phyloP scores from a whole-genome alignment of 2,888 invertebrate species.

The Cheilosia scutellata region DNA sequence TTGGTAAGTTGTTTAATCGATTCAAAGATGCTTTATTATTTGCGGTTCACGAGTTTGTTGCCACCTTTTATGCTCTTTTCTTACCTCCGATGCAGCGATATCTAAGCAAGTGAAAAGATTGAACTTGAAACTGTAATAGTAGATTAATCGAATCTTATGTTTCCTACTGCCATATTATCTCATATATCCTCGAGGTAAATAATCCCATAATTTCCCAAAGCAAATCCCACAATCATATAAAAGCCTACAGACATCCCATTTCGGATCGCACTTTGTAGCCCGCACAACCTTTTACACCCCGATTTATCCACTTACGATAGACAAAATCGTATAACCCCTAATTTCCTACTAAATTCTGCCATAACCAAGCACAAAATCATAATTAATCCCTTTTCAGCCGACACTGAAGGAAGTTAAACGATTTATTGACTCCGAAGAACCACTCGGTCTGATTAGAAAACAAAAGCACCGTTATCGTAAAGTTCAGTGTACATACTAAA shows the following conservation, averaged over 20 bases:
- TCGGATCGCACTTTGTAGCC: neutral
- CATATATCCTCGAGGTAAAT: too few relatives aligned
- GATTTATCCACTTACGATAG: constrained; percentile 3
- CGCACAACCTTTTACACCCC: neutral
- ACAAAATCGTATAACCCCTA: constrained; percentile 13
- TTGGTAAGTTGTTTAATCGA: too few relatives aligned
- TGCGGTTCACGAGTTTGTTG: too few relatives aligned
- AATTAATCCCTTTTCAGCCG: constrained; percentile 49
- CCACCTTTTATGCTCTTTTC: too few relatives aligned
- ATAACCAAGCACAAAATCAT: constrained; percentile 34
- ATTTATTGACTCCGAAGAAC: constrained; percentile 54
- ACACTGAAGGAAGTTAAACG: constrained; percentile 44
- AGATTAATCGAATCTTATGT: too few relatives aligned
- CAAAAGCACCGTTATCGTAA: constrained; percentile 65
- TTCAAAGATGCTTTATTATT: too few relatives aligned
- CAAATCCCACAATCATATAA: neutral
- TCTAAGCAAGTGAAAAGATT: too few relatives aligned
- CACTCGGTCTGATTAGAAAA: constrained; percentile 64
- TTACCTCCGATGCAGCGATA: too few relatives aligned
- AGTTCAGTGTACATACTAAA: constrained; percentile 47
- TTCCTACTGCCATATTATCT: too few relatives aligned
- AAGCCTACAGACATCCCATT: neutral
- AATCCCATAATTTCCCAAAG: too few relatives aligned
- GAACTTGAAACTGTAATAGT: too few relatives aligned
- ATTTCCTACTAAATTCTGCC: constrained; percentile 28